Evolutionary conservation across 1,140 invertebrate species (phyloP), one percentile per base, ranked within the genome.

Genomic region (Leptinotarsa undecemlineata): DNA sequence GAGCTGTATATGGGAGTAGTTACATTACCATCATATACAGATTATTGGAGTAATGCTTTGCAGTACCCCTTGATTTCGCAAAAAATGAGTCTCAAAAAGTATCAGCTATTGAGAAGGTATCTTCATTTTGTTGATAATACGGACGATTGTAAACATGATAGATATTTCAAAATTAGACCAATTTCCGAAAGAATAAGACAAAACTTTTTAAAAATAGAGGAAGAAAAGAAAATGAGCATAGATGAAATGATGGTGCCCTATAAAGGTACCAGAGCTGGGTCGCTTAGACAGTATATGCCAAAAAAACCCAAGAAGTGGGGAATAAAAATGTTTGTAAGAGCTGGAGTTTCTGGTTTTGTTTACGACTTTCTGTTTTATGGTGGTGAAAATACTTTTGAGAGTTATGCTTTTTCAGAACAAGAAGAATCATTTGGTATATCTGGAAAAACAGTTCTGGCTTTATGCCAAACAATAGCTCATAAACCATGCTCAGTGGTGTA

Each of bases 241-340:
- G 84, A 87, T 78, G 84, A 87, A 78, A 83, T 83, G 80, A 87
- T 87, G 84, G 78, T 87, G 5, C 82, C 81, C 47, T 87, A 86
- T 75, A 87, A 87, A 77, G 86, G 85, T 1, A 81, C 80, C 26
- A 80, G 83, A 81, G 82, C 82, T 26, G 84, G 82, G 21, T 77
- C 70, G 51, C 79, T 85, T 20, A 17, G 62, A n/a, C 80, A 83
- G 73, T 83, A 79, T 61, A 78, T 82, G 62, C 77, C 77, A 60
- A 70, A 79, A 13, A 81, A 83, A 78, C 79, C 78, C 2, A 76
- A 80, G 2, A 82, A 80, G 47, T 82, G 82, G 81, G 81, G 84
- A 11, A 84, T 83, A 19, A 87, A 86, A 80, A 57, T 57, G n/a
- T 57, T 72, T 86, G 68, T 87, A 82, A 79, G 81, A 64, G 15